Base-by-base conservation (phyloP, 1,140 invertebrate genomes). In the Pissodes strobi region DNA sequence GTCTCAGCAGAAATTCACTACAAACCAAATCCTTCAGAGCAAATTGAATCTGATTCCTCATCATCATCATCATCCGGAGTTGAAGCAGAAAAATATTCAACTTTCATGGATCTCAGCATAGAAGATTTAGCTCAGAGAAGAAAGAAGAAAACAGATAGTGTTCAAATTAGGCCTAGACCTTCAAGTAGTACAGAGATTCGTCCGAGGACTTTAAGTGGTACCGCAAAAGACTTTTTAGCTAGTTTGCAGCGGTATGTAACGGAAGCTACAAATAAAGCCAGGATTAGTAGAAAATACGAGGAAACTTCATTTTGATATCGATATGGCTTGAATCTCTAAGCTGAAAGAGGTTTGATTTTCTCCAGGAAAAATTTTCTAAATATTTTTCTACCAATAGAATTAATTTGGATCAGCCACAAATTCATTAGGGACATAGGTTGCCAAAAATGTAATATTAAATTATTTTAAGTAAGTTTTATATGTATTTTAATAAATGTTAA, bases 171-270 rank as follows among this genome's bases (percentile, higher is more conserved):
- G 37, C 25, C 17, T 17, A 55, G 49, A n/a, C 17, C 5, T 37
- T 19, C 19, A 3, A 21, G 38, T 30, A 22, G n/a, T 1, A 19
- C n/a, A 21, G 34, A 55, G 27, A 17, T n/a, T 51, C 51, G 46
- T 12, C 49, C 39, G 12, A 17, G 41, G 17, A 63, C 39, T 21
- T 45, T 65, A 12, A 59, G 45, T 38, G 56, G 55, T 21, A 59
- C 49, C 1, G 58, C 58, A n/a, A 60, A 64, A 30, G 46, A 64
- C 13, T 59, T 69, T 6, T 48, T 69, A 3, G 15, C 48, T 15
- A 69, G 27, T 51, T 52, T 65, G 25, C 67, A 64, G 23, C 60
- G 43, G 34, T 68, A 61, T 68, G 57, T 68, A 4, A 51, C n/a
- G 2, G 49, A 62, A n/a, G 34, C 37, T 18, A 19, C 19, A 27